Conservation (phyloP, 2,888 invertebrate genomes). For the Lymantria dispar region DNA sequence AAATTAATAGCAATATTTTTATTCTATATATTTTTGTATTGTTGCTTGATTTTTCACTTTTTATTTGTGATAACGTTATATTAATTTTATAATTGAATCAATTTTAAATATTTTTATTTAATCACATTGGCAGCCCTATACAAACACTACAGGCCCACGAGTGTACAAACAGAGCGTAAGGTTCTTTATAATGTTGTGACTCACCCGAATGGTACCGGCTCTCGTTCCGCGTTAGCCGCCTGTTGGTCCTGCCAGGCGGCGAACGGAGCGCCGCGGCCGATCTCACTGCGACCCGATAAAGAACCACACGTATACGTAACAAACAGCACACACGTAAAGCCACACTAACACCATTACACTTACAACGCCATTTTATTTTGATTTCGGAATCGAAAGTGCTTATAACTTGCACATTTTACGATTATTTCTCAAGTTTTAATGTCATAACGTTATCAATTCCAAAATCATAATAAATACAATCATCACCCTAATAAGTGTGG, state of each 20-base stretch:
- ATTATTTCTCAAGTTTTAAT: background rate
- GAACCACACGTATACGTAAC: conserved; percentile 70
- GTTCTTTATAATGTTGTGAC: conserved; percentile 61
- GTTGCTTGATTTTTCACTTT: no score
- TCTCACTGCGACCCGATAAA: conserved; percentile 82
- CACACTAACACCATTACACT: conserved; percentile 33
- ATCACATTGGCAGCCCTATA: conserved; percentile 12
- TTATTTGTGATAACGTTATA: no score
- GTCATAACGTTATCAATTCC: conserved; percentile 33
- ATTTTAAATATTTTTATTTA: background rate
- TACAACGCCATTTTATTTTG: conserved; percentile 33
- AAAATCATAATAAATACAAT: conserved; percentile 39
- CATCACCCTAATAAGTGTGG: conserved; percentile 27
- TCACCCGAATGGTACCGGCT: conserved; percentile 98
- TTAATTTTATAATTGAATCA: background rate
- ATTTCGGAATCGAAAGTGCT: conserved; percentile 38
- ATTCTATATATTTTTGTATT: no score
- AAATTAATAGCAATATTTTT: background rate
- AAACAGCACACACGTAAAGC: conserved; percentile 52
- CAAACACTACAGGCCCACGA: conserved; percentile 43
- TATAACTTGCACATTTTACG: background rate
- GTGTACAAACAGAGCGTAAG: conserved; percentile 43
- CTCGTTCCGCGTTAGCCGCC: conserved; percentile 95
- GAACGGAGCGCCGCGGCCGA: conserved; percentile 76
- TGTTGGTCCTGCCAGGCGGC: conserved; percentile 89